phyloP scores from a whole-genome alignment of 2,113 vertebrate genomes.

The Psittacara wagleri region DNA sequence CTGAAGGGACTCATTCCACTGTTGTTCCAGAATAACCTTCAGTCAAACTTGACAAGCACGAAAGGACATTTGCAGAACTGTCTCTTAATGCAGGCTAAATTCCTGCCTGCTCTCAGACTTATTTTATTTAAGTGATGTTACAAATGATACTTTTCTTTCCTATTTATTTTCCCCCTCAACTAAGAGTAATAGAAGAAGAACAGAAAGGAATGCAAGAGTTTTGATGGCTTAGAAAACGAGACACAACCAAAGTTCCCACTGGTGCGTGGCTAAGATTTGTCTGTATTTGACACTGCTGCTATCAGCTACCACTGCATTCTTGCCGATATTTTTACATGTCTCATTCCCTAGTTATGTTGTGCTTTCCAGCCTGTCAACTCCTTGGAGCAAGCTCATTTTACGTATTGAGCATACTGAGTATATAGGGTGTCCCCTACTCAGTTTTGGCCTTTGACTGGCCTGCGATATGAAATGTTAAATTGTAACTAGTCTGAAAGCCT shows the following conservation, averaged over 20 bases:
- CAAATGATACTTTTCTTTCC: neutral
- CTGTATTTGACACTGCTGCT: neutral
- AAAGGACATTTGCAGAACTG: neutral
- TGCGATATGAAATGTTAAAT: neutral
- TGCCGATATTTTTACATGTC: neutral
- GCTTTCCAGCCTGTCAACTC: neutral
- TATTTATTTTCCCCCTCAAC: neutral
- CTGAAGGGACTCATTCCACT: neutral
- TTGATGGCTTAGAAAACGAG: neutral
- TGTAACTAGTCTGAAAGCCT: neutral
- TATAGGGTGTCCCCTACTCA: neutral
- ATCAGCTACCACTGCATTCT: neutral
- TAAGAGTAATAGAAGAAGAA: neutral
- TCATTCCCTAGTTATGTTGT: neutral
- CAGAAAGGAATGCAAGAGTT: neutral
- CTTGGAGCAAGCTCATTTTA: neutral
- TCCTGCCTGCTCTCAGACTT: neutral
- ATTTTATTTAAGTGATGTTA: accelerated
- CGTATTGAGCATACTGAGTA: neutral
- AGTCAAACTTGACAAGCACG: neutral
- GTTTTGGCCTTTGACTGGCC: neutral
- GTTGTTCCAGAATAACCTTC: neutral
- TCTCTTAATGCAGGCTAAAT: neutral
- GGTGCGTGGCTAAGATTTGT: neutral
- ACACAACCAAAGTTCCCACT: neutral